Evolutionary conservation across 2,888 invertebrate genomes (phyloP), one percentile per base, ranked within the genome.

Genomic region (Macrosoma leucophasiata): DNA sequence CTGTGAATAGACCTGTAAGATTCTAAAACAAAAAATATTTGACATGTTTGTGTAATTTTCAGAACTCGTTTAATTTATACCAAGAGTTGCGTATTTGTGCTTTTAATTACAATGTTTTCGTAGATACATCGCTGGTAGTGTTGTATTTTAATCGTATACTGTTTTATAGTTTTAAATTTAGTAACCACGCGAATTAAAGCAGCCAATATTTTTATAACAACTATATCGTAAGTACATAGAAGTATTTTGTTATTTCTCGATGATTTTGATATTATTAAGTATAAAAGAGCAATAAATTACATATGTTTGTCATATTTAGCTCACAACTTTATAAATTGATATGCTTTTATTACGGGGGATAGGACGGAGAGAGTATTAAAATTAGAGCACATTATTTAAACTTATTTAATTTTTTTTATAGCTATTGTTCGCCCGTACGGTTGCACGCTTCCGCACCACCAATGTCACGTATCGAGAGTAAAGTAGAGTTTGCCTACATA

Each of bases 381-480:
- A 21, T 19, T 29, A 29, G 20, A 21, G 32, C 25, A 25, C 24
- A 18, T 24, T 26, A 15, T 20, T 25, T 26, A 48, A 45, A 39
- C 9, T 15, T 49, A 39, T 40, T 45, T 33, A n/a, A n/a, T 52
- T 48, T 32, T 36, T 43, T 53, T 61, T 65, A 49, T 64, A 62
- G 61, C 52, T 39, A 47, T 48, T 54, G 56, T 49, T 29, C 17
- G 11, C 24, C 14, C 28, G 31, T 12, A n/a, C n/a, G 60, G 47
- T 57, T 55, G 70, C 72, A 76, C 77, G 74, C 78, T 65, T 65
- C 36, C 30, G 56, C 58, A 58, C 62, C 62, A 43, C 55, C 37
- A 46, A 75, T 77, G 81, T 65, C 81, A 65, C 74, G 52, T 48
- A 59, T 56, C 45, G 72, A 70, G 41, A 60, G 55, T 46, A 53